These are phyloP conservation scores for Rhagologus leucostigma DNA, from an alignment of 2,113 vertebrate species.

Conservation along the genomic window DNA sequence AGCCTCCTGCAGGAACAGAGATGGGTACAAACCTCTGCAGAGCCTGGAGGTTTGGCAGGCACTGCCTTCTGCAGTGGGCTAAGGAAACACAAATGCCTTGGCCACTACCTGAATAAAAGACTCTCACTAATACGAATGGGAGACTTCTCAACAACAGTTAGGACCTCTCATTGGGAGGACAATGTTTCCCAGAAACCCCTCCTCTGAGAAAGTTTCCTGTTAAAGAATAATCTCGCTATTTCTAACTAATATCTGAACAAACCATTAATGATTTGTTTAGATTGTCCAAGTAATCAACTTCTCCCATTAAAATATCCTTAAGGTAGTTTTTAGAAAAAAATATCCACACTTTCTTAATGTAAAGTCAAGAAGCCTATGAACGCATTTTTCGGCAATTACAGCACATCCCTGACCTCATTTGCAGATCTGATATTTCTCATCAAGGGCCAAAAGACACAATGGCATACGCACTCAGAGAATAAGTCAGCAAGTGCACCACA, in stretches of 20 bases:
- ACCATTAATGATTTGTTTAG: neutral
- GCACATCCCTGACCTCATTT: neutral
- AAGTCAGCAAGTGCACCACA: neutral
- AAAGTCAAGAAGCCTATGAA: neutral
- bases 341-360: neutral
- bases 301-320: neutral
- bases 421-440: neutral
- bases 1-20: neutral
- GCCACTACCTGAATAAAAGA: neutral
- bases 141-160: neutral
- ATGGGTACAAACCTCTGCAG: neutral
- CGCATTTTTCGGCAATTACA: neutral
- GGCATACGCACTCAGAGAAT: neutral
- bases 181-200: neutral
- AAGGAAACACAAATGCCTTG: neutral
- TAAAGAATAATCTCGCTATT: neutral
- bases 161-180: neutral
- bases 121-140: neutral
- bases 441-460: neutral
- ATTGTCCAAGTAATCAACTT: neutral
- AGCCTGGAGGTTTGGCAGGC: neutral
- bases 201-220: neutral
- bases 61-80: neutral
- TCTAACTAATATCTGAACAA: neutral
- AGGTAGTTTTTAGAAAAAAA: neutral